Percentiles rank a stretch among this genome's conserved stretches.
Evolutionary conservation across 2,888 invertebrate genomes (phyloP).

Genomic region (Ferrisia virgata): DNA sequence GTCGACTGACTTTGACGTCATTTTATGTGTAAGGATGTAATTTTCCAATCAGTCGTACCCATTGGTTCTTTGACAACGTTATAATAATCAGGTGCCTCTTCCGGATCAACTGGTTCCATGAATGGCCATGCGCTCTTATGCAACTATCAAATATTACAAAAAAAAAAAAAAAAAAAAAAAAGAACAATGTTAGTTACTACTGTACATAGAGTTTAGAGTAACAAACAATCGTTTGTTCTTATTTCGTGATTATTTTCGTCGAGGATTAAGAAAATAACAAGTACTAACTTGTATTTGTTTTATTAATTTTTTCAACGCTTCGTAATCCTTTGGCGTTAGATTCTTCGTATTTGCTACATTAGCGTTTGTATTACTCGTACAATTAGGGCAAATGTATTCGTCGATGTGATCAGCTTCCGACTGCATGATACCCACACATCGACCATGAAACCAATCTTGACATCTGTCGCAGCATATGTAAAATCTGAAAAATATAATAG

Average conservation of each 20-base stretch:
- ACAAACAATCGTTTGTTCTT: too few relatives aligned
- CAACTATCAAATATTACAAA: too few relatives aligned
- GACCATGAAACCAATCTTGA: constrained; percentile 98
- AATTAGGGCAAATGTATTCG: constrained; percentile 94
- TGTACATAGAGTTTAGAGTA: too few relatives aligned
- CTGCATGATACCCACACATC: constrained; percentile 91
- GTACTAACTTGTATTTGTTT: constrained; percentile 90
- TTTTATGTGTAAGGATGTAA: not conserved
- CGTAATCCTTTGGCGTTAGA: constrained; percentile 73
- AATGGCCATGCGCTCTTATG: constrained; percentile 98
- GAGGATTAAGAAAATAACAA: too few relatives aligned
- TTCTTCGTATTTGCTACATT: constrained; percentile 88
- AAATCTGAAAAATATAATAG: constrained; percentile 62
- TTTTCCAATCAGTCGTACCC: constrained; percentile 68
- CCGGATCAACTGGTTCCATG: constrained; percentile 93
- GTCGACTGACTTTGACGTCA: too few relatives aligned
- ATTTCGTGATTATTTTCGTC: too few relatives aligned
- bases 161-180: too few relatives aligned
- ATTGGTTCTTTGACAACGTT: constrained; percentile 93
- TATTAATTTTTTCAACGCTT: constrained; percentile 77
- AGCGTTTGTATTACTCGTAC: constrained; percentile 83
- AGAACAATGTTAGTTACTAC: too few relatives aligned
- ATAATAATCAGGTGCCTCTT: constrained; percentile 95
- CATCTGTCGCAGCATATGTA: constrained; percentile 99
- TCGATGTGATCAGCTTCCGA: constrained; percentile 93